Evolutionary conservation across 2,113 vertebrate species (phyloP).

Genomic region (Neotoma lepida): DNA sequence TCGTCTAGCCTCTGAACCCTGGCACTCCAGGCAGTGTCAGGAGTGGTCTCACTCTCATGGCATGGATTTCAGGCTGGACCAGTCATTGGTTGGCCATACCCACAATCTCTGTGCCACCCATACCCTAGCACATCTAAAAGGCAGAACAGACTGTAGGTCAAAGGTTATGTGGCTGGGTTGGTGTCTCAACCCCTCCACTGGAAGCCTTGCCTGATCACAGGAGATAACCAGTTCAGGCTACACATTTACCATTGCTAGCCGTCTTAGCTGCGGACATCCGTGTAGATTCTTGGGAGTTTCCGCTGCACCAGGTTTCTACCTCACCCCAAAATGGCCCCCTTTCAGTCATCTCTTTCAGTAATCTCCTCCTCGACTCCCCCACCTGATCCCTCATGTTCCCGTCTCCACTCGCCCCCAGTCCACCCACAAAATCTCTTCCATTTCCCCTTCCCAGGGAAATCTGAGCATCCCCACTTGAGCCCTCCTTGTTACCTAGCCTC

Average conservation of each 20-base stretch:
- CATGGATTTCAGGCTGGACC: not conserved
- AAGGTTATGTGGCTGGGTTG: not conserved
- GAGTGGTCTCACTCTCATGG: not conserved
- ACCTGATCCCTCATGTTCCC: not conserved
- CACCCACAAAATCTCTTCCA: too few species aligned
- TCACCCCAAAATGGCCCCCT: not conserved
- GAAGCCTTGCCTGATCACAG: not conserved
- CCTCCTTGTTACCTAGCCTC: not conserved
- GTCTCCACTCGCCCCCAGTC: accelerated
- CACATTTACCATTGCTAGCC: not conserved
- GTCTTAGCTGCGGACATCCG: not conserved
- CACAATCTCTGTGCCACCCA: not conserved
- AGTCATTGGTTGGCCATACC: not conserved
- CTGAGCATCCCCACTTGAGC: not conserved
- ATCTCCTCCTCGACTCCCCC: not conserved
- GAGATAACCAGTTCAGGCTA: not conserved
- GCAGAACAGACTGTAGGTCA: not conserved
- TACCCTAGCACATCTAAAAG: not conserved
- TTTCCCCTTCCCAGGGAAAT: not conserved
- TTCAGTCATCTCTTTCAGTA: not conserved
- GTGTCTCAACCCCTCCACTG: not conserved
- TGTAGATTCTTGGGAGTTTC: not conserved
- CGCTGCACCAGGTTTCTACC: not conserved
- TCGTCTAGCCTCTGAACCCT: not conserved
- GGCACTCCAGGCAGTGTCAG: not conserved